Evolutionary conservation across 2,888 invertebrate species (phyloP).

Genomic region (Ypsolopha sequella): DNA sequence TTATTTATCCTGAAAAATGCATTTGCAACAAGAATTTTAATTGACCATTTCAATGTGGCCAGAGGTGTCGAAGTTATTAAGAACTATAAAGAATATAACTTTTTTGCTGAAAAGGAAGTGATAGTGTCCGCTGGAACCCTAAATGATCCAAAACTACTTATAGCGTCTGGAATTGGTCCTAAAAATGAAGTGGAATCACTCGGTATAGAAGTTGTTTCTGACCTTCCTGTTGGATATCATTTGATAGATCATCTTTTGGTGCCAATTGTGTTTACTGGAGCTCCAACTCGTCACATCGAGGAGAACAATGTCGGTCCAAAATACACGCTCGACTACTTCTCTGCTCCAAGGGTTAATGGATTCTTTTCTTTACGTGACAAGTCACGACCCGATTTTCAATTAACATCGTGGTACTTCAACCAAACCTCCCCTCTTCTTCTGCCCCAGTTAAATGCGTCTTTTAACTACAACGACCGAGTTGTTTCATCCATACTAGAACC

Average conservation of each 20-base stretch:
- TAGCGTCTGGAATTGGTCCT: conserved; percentile 1
- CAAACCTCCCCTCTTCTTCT: not conserved
- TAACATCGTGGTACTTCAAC: not conserved
- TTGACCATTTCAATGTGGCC: not conserved
- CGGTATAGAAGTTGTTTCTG: not conserved
- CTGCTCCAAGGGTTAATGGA: not conserved
- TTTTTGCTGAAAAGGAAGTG: conserved; percentile 1
- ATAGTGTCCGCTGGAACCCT: not conserved
- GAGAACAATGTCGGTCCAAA: too few species aligned
- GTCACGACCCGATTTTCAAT: not conserved
- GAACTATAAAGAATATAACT: not conserved
- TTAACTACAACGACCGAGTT: not conserved
- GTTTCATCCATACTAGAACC: not conserved
- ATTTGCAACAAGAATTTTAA: not conserved
- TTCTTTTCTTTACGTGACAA: not conserved
- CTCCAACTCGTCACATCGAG: not conserved
- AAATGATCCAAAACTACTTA: not conserved
- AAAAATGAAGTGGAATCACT: not conserved
- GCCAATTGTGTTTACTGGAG: not conserved
- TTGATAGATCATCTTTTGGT: not conserved
- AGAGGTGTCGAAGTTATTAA: not conserved
- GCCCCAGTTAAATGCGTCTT: not conserved
- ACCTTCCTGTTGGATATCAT: not conserved
- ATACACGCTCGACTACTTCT: not conserved
- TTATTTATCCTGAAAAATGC: not conserved